Base-by-base conservation (phyloP, 2,113 vertebrate genomes). In the Hiodon alosoides region DNA sequence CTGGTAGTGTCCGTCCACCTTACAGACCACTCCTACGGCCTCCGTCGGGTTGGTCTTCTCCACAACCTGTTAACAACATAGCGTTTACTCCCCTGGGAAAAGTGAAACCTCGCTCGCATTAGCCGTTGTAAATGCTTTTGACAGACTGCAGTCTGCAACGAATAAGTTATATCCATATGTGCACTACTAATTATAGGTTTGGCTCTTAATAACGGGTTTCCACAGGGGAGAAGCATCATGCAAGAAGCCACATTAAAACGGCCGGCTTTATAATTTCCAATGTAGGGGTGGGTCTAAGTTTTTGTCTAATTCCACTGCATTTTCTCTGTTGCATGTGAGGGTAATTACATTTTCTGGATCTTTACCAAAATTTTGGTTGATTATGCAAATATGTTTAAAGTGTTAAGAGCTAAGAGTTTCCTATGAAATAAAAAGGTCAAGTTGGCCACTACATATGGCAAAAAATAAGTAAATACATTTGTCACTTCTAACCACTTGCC, bases 21-120 rank as follows among this genome's bases (percentile, higher is more conserved):
- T 93, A 83, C 95, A 98, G 65, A 99, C 97, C 77, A 99, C 97
- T 0, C 97, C 97, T 0, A 99, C 97, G 0, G 97, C 94, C 83
- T 99, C 97, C 0, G 94, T 98, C 0, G 97, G 96, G 71, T 98
- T 98, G 54, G 92, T 96, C 85, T 98, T 99, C 86, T 99, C 97
- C 71, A 98, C 97, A 73, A 98, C 97, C 97, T 99, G 81, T 8
- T 78, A 82, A 9, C 5, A 59, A 57, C 57, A 5, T 71, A 16
- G 17, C 9, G 10, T 52, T 67, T 46, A 17, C 3, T 61, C n/a
- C 46, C 59, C 50, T 53, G 65, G 17, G 69, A 6, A 67, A 72
- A 46, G 3, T 11, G 31, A 9, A 14, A 6, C 54, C 54, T 13
- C 69, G 31, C 13, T 52, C 55, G 10, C 46, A 31, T 74, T 51